Conservation (phyloP, 2,797 vertebrate species). For the Rousettus madagascariensis region DNA sequence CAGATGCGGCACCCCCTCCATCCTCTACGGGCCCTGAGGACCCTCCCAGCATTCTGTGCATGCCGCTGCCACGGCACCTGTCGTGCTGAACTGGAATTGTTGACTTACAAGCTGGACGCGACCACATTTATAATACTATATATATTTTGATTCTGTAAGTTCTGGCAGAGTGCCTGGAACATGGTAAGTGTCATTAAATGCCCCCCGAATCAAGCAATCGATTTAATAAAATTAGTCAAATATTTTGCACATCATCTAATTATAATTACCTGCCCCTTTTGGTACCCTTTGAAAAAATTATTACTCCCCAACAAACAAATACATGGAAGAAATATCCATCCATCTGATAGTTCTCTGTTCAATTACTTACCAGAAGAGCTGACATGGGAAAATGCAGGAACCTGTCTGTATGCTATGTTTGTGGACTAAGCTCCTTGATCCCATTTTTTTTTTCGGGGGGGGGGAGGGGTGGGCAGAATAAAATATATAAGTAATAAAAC, state of each 20-base stretch:
- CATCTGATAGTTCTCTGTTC: neutral
- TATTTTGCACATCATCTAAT: neutral
- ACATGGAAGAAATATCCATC: neutral
- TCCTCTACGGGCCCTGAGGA: neutral
- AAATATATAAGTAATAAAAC: neutral
- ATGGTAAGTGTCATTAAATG: neutral
- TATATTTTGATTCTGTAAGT: neutral
- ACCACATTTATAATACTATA: neutral
- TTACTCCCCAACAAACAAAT: neutral
- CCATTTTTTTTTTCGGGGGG: neutral
- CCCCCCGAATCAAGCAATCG: neutral
- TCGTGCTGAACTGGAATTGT: neutral
- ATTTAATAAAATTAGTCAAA: neutral
- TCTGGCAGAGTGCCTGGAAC: neutral
- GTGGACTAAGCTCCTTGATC: neutral
- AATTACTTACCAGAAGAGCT: neutral
- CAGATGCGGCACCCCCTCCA: accelerated
- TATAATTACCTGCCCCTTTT: neutral
- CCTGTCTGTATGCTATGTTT: neutral
- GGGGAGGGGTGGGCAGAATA: no score
- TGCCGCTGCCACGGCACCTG: neutral
- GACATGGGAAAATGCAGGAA: neutral
- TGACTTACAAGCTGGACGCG: neutral
- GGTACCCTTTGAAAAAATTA: neutral
- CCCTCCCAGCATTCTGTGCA: neutral